Conservation (phyloP, 2,113 vertebrate species). For the Tapirus terrestris region DNA sequence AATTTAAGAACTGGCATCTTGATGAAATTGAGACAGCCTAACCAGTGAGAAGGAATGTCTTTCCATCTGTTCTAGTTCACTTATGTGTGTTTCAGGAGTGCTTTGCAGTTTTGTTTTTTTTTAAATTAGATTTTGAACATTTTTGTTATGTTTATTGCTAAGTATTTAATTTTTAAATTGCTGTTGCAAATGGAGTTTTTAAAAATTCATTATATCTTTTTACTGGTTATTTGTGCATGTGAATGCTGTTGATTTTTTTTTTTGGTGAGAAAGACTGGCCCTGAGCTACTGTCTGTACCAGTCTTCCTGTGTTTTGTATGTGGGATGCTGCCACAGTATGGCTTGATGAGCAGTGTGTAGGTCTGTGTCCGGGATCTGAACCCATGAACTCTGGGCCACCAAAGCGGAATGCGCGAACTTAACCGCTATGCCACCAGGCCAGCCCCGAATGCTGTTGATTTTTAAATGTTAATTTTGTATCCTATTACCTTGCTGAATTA, state of each 20-base stretch:
- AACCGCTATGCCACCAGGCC: too few species aligned
- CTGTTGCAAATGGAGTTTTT: neutral
- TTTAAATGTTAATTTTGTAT: conserved; percentile 18
- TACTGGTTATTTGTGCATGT: neutral
- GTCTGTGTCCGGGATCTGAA: too few species aligned
- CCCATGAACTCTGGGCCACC: too few species aligned
- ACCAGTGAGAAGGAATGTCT: neutral
- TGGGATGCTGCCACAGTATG: too few species aligned
- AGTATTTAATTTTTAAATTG: neutral
- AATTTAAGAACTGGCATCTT: neutral
- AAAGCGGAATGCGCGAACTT: too few species aligned
- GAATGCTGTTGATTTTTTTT: neutral
- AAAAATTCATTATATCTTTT: neutral
- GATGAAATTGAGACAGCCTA: neutral
- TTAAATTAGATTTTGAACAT: neutral
- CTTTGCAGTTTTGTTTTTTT: neutral
- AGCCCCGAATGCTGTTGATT: neutral
- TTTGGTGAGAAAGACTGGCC: too few species aligned
- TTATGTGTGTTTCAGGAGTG: neutral
- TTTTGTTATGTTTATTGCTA: neutral
- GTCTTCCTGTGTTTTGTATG: too few species aligned
- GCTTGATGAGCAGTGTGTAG: too few species aligned
- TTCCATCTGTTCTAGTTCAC: neutral
- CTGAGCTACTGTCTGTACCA: too few species aligned
- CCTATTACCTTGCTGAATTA: neutral